phyloP scores from a whole-genome alignment of 2,797 vertebrate species.

The Thripadectes ignobilis region DNA sequence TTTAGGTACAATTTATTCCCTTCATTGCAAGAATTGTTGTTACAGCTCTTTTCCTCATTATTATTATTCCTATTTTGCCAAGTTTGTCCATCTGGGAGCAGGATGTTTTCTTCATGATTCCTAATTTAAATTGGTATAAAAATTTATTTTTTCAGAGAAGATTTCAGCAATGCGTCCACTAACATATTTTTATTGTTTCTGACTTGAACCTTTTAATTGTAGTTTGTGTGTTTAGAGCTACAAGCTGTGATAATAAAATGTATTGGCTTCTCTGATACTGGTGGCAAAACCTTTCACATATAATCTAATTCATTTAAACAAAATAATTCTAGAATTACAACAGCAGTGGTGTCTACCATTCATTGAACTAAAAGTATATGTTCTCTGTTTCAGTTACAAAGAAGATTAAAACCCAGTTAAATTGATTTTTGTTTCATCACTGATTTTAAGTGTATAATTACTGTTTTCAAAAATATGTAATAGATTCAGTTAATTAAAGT shows the following conservation, averaged over 20 bases:
- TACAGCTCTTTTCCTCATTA: neutral
- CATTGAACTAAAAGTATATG: neutral
- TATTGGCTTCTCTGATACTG: neutral
- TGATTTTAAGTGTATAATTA: neutral
- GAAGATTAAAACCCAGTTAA: neutral
- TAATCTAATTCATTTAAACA: neutral
- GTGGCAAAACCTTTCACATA: neutral
- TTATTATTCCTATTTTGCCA: neutral
- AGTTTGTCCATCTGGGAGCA: slow-evolving; percentile 3
- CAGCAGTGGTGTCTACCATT: neutral
- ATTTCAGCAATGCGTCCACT: neutral
- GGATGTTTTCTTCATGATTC: neutral
- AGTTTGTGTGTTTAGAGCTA: neutral
- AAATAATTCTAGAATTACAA: neutral
- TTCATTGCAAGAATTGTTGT: neutral
- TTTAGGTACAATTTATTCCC: neutral
- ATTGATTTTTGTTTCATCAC: neutral
- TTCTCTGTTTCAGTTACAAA: neutral
- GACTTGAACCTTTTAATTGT: neutral
- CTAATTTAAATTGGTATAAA: neutral
- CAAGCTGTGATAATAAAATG: neutral
- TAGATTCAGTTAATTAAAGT: neutral
- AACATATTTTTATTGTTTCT: neutral
- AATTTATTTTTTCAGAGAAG: neutral
- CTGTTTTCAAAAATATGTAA: neutral